phyloP scores from a whole-genome alignment of 2,888 invertebrate species.

The Isotomurus palustris region DNA sequence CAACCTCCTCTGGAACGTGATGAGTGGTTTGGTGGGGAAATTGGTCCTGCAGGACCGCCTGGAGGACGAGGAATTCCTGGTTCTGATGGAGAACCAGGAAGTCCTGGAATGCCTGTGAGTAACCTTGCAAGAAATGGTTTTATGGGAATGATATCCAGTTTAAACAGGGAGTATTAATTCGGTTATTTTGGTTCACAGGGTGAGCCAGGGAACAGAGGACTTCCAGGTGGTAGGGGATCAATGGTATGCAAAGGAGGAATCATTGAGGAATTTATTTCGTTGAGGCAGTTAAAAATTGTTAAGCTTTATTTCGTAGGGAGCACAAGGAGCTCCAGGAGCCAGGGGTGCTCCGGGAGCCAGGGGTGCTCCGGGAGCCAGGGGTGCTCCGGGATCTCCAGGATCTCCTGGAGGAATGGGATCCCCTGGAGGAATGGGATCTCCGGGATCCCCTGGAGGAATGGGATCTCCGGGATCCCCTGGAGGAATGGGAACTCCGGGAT shows the following conservation, averaged over 20 bases:
- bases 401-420: slow-evolving; percentile 7
- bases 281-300: background rate
- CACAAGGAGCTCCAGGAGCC: background rate
- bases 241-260: background rate
- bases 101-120: slow-evolving; percentile 11
- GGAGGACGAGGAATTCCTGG: slow-evolving; percentile 8
- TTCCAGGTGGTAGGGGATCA: slow-evolving; percentile 5
- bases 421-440: slow-evolving; percentile 1
- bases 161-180: background rate
- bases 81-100: background rate
- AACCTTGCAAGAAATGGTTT: too few species aligned
- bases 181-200: slow-evolving; percentile 3
- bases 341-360: slow-evolving; percentile 9
- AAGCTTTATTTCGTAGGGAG: too few species aligned
- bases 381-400: slow-evolving; percentile 13
- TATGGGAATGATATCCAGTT: too few species aligned
- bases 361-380: slow-evolving; percentile 15
- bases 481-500: background rate
- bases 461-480: slow-evolving; percentile 9
- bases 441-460: slow-evolving; percentile 11
- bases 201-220: slow-evolving; percentile 5
- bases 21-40: background rate
- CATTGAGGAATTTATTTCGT: too few species aligned
- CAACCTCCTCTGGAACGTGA: background rate
- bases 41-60: slow-evolving; percentile 1